Evolutionary conservation across 2,888 invertebrate species (phyloP), one percentile per base, ranked within the genome.

Genomic region (Ditula angustiorana): DNA sequence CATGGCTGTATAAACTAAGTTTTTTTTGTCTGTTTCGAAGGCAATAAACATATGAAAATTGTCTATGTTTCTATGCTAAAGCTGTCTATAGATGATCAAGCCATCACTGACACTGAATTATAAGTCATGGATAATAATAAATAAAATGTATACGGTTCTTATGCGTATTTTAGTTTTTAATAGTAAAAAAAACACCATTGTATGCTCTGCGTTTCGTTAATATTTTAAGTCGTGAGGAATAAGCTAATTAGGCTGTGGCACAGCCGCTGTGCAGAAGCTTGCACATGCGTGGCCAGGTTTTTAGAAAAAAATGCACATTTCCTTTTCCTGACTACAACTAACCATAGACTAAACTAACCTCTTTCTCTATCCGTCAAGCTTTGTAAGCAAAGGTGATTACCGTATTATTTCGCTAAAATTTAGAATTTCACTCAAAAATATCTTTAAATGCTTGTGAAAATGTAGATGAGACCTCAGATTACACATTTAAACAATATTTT

Each of bases 321-420:
- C 65, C 65, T 24, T 60, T 65, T 65, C 65, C 65, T 61, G 30
- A 30, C 41, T 30, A 60, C 55, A 24, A 28, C 26, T 3, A n/a
- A 70, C 68, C 79, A 82, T 78, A 82, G 77, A 79, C 77, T 77
- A 82, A 78, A 70, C 67, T 87, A 87, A 86, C 87, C 89, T 89
- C 90, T 89, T 90, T 91, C 81, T 89, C 75, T 74, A 84, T 78
- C 82, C 83, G 87, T 87, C 87, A 88, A 90, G 87, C 89, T 86
- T 87, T 87, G 83, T 82, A 85, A 82, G 83, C 82, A 84, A 83
- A 92, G 92, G 91, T 92, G 90, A 89, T 69, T 86, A 81, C 78
- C 65, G 56, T 66, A 59, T 53, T 64, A 37, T 37, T 59, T 64
- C 37, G 10, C 23, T 24, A 47, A 59, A 64, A 47, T 59, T 7